Base-by-base conservation (phyloP, 37 sponge, comb jelly and placozoan species). In the Tethya wilhelma region DNA sequence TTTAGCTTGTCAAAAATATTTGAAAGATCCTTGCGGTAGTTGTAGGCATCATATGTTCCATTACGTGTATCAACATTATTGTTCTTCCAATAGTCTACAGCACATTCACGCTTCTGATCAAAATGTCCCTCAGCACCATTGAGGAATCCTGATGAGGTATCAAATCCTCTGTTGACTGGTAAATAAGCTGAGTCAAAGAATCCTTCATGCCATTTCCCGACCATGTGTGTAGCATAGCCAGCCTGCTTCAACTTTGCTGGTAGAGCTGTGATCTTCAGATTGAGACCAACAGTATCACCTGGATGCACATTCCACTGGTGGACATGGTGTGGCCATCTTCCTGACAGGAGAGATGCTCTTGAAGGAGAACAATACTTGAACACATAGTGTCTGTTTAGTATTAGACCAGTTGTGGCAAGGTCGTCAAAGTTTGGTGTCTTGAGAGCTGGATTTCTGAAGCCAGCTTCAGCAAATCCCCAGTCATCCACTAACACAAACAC, bases 371-470 rank as follows among this genome's bases (percentile, higher is more conserved):
- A 76, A 8, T 55, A 56, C 26, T 46, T 46, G 57, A 55, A 56
- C 31, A 67, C 78, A 38, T 79, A 79, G 58, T 79, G 68, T 5
- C 58, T 38, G 34, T 67, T 41, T 28, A 79, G 37, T 8, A 79
- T 44, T 2, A n/a, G n/a, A n/a, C n/a, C n/a, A n/a, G n/a, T n/a
- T n/a, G n/a, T n/a, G n/a, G n/a, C n/a, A n/a, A n/a, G 68, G 42
- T 2, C 81, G 34, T 79, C 70, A 28, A 79, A 44, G 29, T 69
- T 79, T 3, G 81, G 81, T n/a, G 70, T 79, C 30, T 67, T 67
- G 37, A 79, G 4, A 2, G 70, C 44, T 4, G 38, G 38, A 7
- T n/a, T n/a, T n/a, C n/a, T n/a, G n/a, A n/a, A n/a, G n/a, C n/a
- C n/a, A n/a, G n/a, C n/a, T n/a, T n/a, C n/a, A n/a, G n/a, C n/a